A percentile compares a stretch with the other conserved stretches of the same genome.
Conservation (phyloP, 2,797 vertebrate genomes). For the Buceros bicornis region DNA sequence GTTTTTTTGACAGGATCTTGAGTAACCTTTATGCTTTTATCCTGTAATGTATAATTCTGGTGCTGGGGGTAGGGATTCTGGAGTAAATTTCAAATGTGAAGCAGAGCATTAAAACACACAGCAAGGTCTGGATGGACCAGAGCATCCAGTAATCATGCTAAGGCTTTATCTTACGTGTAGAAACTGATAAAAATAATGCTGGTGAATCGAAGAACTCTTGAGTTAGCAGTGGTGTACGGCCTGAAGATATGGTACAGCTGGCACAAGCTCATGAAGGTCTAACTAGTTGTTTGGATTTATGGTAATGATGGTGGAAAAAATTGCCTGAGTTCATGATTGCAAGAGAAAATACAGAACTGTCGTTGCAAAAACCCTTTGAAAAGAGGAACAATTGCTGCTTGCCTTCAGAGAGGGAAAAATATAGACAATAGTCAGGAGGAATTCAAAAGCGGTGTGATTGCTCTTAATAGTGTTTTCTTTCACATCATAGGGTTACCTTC, state of each 20-base stretch:
- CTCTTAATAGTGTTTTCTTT: not conserved
- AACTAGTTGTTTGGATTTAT: not conserved
- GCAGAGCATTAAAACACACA: not conserved
- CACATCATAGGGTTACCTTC: not conserved
- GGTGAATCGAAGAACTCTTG: not conserved
- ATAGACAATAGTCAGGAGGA: not conserved
- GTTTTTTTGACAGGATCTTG: not conserved
- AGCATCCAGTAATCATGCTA: not conserved
- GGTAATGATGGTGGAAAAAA: not conserved
- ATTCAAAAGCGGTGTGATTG: not conserved
- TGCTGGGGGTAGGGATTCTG: not conserved
- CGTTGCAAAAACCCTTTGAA: not conserved
- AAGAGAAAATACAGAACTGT: not conserved
- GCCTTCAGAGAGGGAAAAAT: not conserved
- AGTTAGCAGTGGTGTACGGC: not conserved
- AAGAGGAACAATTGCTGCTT: not conserved
- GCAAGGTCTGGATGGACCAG: not conserved
- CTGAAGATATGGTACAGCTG: not conserved
- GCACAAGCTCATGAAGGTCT: not conserved
- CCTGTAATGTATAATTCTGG: not conserved
- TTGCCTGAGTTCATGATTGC: not conserved
- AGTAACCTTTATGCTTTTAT: not conserved
- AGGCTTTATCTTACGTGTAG: not conserved
- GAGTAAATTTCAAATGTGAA: not conserved
- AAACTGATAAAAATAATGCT: not conserved